Base-by-base conservation (phyloP, 2,113 vertebrate genomes). In the Hippocampus barbouri region DNA sequence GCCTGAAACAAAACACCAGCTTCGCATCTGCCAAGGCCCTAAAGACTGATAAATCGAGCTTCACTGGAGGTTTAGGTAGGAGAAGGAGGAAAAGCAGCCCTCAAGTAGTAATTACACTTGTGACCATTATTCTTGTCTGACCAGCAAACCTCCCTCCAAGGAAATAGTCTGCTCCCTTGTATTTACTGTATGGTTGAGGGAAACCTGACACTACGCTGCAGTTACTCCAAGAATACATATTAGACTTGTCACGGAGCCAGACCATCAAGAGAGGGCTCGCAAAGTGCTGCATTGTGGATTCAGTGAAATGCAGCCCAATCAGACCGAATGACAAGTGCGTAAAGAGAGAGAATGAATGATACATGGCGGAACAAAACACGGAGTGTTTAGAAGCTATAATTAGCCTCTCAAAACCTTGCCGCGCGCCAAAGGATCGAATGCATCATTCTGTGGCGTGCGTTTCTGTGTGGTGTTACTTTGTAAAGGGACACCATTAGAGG, bases 51-150 rank as follows among this genome's bases (percentile, higher is more conserved):
- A 62, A 68, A 72, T 38, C 66, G 34, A 65, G 71, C 8, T 20
- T 1, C n/a, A 60, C 45, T 56, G 66, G 66, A 66, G 51, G 64
- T 84, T 23, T 60, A 72, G 68, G 73, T 74, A 69, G 66, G 67
- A n/a, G 75, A 68, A 75, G 80, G 60, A 64, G 78, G 72, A 85
- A 78, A 80, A 85, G 82, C 56, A 80, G 59, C 81, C 75, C 83
- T 76, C 41, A 30, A 82, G 84, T 79, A 74, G 72, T 78, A 83
- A 88, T 87, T 89, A 87, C n/a, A 8, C 57, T 79, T 14, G 66
- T 34, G 34, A 64, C 70, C 68, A 81, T 88, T 83, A 83, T 34
- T 89, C 82, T 83, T 87, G 68, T 74, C 67, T 82, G 77, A 78
- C 73, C 77, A 70, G 47, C 3, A 30, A 69, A 75, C 72, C 23